phyloP scores from a whole-genome alignment of 2,888 invertebrate genomes.

The Blastobasis lacticolella region DNA sequence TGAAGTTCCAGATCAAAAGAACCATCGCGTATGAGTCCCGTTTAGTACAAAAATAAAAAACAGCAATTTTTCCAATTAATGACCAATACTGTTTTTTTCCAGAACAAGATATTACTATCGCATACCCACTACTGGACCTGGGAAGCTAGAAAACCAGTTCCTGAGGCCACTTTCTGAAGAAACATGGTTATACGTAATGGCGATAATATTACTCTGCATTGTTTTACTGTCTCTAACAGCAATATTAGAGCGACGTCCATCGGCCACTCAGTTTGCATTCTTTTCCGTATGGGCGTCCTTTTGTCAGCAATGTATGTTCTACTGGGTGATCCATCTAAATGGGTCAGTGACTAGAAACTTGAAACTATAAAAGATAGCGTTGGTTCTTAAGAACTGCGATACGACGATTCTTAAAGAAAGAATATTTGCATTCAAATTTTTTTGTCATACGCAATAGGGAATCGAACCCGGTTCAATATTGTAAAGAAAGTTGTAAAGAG shows the following conservation, averaged over 20 bases:
- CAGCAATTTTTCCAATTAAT: no score
- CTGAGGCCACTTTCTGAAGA: constrained; percentile 52
- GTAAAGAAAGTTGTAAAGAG: no score
- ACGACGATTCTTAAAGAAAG: no score
- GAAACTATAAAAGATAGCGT: no score
- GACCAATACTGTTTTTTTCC: constrained; percentile 12
- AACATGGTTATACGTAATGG: constrained; percentile 49
- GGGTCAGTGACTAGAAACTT: no score
- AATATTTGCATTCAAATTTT: no score
- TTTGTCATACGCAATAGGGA: no score
- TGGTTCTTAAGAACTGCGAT: no score
- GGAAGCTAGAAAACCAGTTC: constrained; percentile 59
- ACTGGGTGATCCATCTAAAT: not conserved
- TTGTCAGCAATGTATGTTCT: constrained; percentile 56
- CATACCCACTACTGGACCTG: constrained; percentile 46
- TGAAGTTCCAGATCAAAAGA: no score
- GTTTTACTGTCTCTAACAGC: constrained; percentile 41
- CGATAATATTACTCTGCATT: constrained; percentile 35
- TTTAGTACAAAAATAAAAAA: no score
- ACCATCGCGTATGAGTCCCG: no score
- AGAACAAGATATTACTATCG: constrained; percentile 52
- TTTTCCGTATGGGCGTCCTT: constrained; percentile 56
- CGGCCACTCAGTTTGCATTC: constrained; percentile 36
- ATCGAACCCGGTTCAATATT: no score
- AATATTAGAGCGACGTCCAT: constrained; percentile 37